Evolutionary conservation across 2,797 vertebrate species (phyloP), one percentile per base, ranked within the genome.

Genomic region (Galagoides demidoff): DNA sequence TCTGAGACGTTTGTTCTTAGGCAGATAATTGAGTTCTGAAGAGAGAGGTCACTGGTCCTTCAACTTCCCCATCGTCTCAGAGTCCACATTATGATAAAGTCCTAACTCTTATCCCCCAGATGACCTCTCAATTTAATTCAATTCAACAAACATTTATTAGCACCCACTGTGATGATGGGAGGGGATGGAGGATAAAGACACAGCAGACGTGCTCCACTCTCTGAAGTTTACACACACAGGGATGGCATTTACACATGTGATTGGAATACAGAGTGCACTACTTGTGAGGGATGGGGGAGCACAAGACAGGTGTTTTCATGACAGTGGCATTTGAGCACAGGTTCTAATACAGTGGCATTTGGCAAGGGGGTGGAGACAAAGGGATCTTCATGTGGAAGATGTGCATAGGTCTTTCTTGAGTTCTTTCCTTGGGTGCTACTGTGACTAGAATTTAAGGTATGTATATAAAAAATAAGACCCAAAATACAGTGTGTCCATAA

Each of bases 11-110:
- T 90, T 68, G 85, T 96, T 95, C 90, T 94, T 90, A 92, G 70
- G 87, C 77, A 93, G 91, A 96, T 96, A 97, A 97, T 94, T 94
- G 95, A 92, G 97, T 94, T 96, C 92, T 95, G 90, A 97, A 95
- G 95, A 94, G 77, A 92, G 85, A 88, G 96, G 92, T 95, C 93
- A 92, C 70, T 39, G 73, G 88, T 79, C 63, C 74, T 94, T 90
- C 92, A 79, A 73, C 63, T 94, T 96, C 29, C 17, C 37, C 6
- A 0, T 92, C 1, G 0, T 90, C 63, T 84, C 49, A 2, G 79
- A 92, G 64, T 70, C 81, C 78, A 93, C 81, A 92, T 96, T 90
- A 96, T 93, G 92, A 95, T 92, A 81, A 84, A 92, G 81, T 82
- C 73, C 90, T 82, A 55, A 73, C 39, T 87, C 55, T 83, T 89